Conservation (phyloP, 2,113 vertebrate species). For the Dipodomys merriami region DNA sequence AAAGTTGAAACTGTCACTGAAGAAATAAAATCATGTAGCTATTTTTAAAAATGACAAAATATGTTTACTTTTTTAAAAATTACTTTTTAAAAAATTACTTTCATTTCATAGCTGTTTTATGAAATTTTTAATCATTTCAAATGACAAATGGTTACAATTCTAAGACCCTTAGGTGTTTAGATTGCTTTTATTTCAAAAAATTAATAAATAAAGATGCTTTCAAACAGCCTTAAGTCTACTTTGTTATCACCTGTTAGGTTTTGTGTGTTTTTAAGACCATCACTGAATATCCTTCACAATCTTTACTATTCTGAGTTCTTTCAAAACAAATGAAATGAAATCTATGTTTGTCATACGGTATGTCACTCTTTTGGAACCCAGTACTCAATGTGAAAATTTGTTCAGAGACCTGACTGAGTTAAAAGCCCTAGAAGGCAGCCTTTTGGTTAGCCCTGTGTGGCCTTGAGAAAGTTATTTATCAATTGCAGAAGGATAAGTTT, state of each 20-base stretch:
- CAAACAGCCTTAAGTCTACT: background rate
- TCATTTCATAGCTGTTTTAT: background rate
- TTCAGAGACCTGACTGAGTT: background rate
- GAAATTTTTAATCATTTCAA: conserved; percentile 9
- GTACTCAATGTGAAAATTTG: background rate
- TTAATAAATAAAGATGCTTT: background rate
- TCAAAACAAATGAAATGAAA: background rate
- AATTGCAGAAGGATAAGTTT: conserved; percentile 5
- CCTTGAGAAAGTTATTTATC: conserved; percentile 50
- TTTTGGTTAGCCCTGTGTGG: conserved; percentile 51
- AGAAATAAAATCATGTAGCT: background rate
- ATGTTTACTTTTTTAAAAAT: too few species aligned
- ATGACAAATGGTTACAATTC: background rate
- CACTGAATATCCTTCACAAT: conserved; percentile 8
- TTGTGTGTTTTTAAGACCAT: background rate
- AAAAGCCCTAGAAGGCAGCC: background rate
- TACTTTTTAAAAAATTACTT: too few species aligned
- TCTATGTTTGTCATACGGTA: background rate
- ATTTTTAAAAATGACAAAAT: background rate
- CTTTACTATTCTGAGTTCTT: conserved; percentile 14
- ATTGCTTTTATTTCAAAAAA: background rate
- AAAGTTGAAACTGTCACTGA: background rate
- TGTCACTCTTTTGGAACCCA: background rate
- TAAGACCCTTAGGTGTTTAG: background rate
- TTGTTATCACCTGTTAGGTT: background rate